Conservation (phyloP, 2,888 invertebrate species). For the Empis livida region DNA sequence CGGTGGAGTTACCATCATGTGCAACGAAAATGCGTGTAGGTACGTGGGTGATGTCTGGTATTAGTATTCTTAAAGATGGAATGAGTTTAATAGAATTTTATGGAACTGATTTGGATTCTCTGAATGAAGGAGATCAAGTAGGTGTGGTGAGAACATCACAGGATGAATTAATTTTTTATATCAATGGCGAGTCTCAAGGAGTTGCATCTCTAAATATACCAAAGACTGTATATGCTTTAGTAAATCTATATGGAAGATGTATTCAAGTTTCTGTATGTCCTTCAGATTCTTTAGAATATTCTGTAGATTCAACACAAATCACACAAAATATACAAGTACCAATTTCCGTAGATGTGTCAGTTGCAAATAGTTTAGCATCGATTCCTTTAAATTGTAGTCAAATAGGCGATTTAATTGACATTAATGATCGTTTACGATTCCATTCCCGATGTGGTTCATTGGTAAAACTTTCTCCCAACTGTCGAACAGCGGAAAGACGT, state of each 20-base stretch:
- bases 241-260: slow-evolving; percentile 74
- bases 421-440: slow-evolving; percentile 59
- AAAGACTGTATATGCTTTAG: slow-evolving; percentile 55
- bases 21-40: slow-evolving; percentile 67
- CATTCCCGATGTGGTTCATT: slow-evolving; percentile 80
- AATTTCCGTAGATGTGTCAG: slow-evolving; percentile 14
- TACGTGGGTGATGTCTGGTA: slow-evolving; percentile 87
- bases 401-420: slow-evolving; percentile 25
- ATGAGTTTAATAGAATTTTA: slow-evolving; percentile 68
- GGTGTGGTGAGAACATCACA: slow-evolving; percentile 73
- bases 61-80: slow-evolving; percentile 74
- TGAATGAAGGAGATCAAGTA: slow-evolving; percentile 69
- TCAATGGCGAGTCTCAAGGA: slow-evolving; percentile 82
- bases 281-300: slow-evolving; percentile 16
- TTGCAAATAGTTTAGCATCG: background rate
- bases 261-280: slow-evolving; percentile 52
- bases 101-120: slow-evolving; percentile 69
- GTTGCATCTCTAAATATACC: slow-evolving; percentile 70
- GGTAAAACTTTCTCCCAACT: slow-evolving; percentile 70
- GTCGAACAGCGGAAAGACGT: slow-evolving; percentile 74
- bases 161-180: slow-evolving; percentile 73
- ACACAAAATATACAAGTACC: slow-evolving; percentile 33
- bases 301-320: slow-evolving; percentile 16
- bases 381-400: slow-evolving; percentile 1
- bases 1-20: slow-evolving; percentile 56